Percentiles rank a stretch among this genome's conserved stretches.
Evolutionary conservation across 2,797 vertebrate genomes (phyloP).

Genomic region (Poeciliopsis infans): DNA sequence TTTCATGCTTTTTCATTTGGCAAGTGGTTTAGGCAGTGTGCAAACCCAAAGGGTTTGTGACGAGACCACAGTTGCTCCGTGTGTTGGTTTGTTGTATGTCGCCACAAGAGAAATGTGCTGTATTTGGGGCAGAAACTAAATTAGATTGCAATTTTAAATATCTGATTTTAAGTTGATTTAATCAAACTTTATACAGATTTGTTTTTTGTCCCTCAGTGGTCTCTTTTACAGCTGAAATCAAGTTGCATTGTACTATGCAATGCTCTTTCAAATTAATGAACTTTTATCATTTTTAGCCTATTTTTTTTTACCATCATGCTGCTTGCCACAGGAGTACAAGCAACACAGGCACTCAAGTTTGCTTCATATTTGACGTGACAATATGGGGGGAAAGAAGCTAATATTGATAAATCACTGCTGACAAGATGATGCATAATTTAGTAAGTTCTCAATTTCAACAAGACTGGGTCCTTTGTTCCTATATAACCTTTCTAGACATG

Average conservation of each 20-base stretch:
- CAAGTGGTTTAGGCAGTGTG: not conserved
- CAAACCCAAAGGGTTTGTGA: constrained; percentile 31
- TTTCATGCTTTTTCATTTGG: constrained; percentile 31
- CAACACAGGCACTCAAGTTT: not conserved
- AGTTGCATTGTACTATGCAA: not conserved
- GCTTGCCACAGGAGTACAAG: not conserved
- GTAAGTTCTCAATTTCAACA: not conserved
- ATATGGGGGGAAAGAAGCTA: not conserved
- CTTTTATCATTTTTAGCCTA: not conserved
- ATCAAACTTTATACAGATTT: not conserved
- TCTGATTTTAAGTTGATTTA: not conserved
- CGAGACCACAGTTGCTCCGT: constrained; percentile 19
- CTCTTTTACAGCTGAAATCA: not conserved
- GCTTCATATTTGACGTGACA: not conserved
- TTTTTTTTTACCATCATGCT: not conserved
- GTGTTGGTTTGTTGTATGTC: constrained; percentile 31
- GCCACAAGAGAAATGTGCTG: constrained; percentile 12
- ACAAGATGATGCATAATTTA: not conserved
- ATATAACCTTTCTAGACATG: not conserved
- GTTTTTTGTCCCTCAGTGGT: not conserved
- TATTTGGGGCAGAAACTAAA: not conserved
- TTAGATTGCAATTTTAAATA: not conserved
- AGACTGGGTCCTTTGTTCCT: not conserved
- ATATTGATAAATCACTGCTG: not conserved
- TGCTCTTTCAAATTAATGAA: not conserved